A percentile compares a stretch with the other conserved stretches of the same genome.
phyloP scores from a whole-genome alignment of 2,113 vertebrate genomes.

The Rhinopomastus cyanomelas region DNA sequence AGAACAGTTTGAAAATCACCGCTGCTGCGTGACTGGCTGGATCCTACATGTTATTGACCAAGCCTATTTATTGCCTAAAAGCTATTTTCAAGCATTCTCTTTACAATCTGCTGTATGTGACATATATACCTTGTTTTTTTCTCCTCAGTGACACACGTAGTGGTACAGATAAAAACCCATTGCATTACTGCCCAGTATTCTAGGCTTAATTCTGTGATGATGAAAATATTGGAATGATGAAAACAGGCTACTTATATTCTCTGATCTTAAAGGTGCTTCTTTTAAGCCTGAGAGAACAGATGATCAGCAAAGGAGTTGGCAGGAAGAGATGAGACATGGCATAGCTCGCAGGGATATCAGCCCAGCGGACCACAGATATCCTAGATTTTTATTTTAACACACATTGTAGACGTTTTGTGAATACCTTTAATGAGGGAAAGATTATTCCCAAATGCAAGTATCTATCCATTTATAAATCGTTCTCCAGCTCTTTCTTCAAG shows the following conservation, averaged over 20 bases:
- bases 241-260: not conserved
- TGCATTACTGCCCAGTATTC: not conserved
- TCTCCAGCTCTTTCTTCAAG: not conserved
- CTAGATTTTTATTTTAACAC: not conserved
- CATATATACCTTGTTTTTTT: not conserved
- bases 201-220: not conserved
- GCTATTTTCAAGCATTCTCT: not conserved
- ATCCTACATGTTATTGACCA: not conserved
- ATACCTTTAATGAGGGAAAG: not conserved
- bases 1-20: not conserved
- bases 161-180: not conserved
- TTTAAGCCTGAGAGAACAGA: not conserved
- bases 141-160: not conserved
- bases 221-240: not conserved
- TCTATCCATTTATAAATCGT: not conserved
- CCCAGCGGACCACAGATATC: not conserved
- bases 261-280: slow-evolving; percentile 3
- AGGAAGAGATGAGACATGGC: not conserved
- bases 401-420: not conserved
- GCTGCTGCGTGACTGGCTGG: not conserved
- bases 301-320: not conserved
- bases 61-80: not conserved
- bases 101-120: not conserved
- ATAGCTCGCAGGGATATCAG: not conserved
- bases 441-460: not conserved